Evolutionary conservation across 1,140 invertebrate genomes (phyloP), one percentile per base, ranked within the genome.

Genomic region (Radopholus similis): DNA sequence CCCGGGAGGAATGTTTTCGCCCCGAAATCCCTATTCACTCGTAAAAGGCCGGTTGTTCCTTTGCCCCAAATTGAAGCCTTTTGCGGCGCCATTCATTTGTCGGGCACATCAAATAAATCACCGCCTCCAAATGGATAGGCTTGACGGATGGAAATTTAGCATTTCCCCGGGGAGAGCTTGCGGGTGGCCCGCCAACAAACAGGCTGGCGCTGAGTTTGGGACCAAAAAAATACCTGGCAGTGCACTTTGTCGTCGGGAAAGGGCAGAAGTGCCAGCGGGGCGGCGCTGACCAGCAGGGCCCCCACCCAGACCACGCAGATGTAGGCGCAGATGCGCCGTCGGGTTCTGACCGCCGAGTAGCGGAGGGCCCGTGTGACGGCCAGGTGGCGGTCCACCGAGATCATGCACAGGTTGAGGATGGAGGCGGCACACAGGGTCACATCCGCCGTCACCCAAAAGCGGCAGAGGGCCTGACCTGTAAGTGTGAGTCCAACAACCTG

Each of bases 341-440:
- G 84, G 1, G 94, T 95, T 66, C 95, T 88, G 83, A 93, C 93
- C 78, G 93, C 83, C 54, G 84, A 83, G 67, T 97, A 97, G 81
- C 91, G 91, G 77, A 86, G 26, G 83, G 73, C 72, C 58, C 96
- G 91, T 83, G 95, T 95, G 83, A 97, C 97, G 84, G 97, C 94
- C 74, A 96, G 93, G 84, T 97, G 97, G 34, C 94, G 87, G 85
- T 98, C 95, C 76, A 98, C 86, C 55, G 92, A 93, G 80, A 98
- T 97, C 68, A 93, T 93, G 84, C 94, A 97, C 58, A 98, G 87
- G 85, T 97, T 97, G 60, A 98, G 87, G 77, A 98, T 98, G 66
- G 93, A 97, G 28, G 95, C 93, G 37, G 95, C 97, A 75, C 91
- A 96, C 84, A 94, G 95, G 90, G 97, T 95, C 75, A 98, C 92